A percentile compares a stretch with the other conserved stretches of the same genome.
Conservation (phyloP, 2,113 vertebrate genomes). For the Rhinichthys klamathensis region DNA sequence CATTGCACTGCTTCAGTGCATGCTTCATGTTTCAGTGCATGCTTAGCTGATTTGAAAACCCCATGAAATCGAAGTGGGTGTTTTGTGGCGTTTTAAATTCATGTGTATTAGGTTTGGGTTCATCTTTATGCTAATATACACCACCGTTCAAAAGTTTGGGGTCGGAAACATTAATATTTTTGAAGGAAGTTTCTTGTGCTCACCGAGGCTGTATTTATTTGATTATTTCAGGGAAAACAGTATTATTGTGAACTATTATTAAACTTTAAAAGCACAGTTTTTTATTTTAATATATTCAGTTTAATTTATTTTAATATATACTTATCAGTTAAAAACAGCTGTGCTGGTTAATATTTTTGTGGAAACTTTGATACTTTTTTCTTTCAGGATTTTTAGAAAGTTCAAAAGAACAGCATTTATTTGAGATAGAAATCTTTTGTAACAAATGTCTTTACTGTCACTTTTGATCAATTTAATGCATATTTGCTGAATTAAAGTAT, state of each 20-base stretch:
- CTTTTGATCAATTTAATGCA: not conserved
- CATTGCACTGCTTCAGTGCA: not conserved
- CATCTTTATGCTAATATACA: not conserved
- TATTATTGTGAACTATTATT: not conserved
- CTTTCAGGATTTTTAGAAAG: too few species aligned
- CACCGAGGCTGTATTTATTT: too few species aligned
- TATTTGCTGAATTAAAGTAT: not conserved
- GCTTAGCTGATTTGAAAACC: not conserved
- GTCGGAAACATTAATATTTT: too few species aligned
- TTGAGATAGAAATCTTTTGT: too few species aligned
- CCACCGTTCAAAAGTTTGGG: not conserved
- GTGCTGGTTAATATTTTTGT: too few species aligned
- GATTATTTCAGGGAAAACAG: not conserved
- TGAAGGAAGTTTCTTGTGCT: too few species aligned
- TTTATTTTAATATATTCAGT: not conserved
- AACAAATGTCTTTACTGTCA: too few species aligned
- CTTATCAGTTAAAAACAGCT: too few species aligned
- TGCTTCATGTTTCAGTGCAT: slow-evolving; percentile 1
- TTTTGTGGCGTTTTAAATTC: slow-evolving; percentile 5
- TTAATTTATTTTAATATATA: not conserved
- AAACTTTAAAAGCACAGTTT: not conserved
- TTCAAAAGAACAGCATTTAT: too few species aligned
- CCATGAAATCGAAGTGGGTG: not conserved
- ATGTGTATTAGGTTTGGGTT: not conserved
- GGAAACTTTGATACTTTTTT: too few species aligned